Evolutionary conservation across 2,888 invertebrate genomes (phyloP), one percentile per base, ranked within the genome.

Genomic region (Chydorus sphaericus): DNA sequence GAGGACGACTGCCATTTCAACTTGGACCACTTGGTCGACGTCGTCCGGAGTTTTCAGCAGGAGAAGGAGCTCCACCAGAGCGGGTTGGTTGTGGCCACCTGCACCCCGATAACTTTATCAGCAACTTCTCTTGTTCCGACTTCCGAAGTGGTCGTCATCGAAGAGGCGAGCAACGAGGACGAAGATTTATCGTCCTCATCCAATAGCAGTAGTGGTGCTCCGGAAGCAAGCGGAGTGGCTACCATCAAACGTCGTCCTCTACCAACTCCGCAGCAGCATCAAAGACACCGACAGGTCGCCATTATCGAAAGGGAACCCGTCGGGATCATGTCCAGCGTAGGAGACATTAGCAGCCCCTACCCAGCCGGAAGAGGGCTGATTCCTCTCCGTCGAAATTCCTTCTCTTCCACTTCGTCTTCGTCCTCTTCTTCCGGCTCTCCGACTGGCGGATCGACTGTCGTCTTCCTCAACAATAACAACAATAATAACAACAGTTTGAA

Each of bases 21-120:
- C 48, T 58, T 63, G 20, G 63, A 63, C 56, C 63, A 62, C 50
- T 59, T 63, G 33, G 60, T 62, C 29, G 62, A 62, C 53, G 61
- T 63, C 33, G 63, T 61, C 5, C 60, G 60, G 30, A 61, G 61
- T 36, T 63, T 63, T 53, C 62, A 61, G 18, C 37, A 56, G 49
- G 59, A 59, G 10, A 48, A 55, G 33, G 14, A 53, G 38, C 53
- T 38, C 26, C 53, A 53, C 10, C 37, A 53, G 23, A 36, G 38
- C 36, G 53, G 53, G 2, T 38, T 36, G 28, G 26, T 36, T 10
- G 53, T 38, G 28, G 37, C 37, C 37, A 53, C 37, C 28, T 23
- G 26, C 28, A 18, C 23, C 11, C 14, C 1, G 10, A 10, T 39
- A 39, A 3, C 44, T 18, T 23, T 23, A n/a, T 23, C 44, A 26